phyloP scores from a whole-genome alignment of 2,113 vertebrate species.

The Rhizomys pruinosus region DNA sequence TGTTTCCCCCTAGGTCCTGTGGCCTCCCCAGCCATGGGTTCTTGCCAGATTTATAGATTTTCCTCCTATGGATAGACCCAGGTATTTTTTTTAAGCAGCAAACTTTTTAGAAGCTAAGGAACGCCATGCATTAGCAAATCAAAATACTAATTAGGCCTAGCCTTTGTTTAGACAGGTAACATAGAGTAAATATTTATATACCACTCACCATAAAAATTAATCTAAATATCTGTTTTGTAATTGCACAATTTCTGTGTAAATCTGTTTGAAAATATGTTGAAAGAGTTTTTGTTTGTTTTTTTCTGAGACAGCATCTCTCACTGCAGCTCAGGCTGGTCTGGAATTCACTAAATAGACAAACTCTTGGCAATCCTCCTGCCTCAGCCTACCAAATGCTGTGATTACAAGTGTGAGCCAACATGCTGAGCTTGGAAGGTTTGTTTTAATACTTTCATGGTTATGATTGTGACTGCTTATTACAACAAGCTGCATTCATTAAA shows the following conservation, averaged over 20 bases:
- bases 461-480: background rate
- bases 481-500: slow-evolving; percentile 18
- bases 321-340: background rate
- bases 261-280: slow-evolving; percentile 9
- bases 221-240: background rate
- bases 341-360: background rate
- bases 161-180: slow-evolving; percentile 7
- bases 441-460: slow-evolving; percentile 24
- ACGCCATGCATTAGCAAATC: background rate
- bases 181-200: slow-evolving; percentile 8
- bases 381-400: background rate
- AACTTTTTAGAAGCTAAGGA: slow-evolving; percentile 36
- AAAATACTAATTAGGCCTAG: background rate
- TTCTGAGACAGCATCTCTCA: background rate
- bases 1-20: too few species aligned
- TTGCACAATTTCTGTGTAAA: slow-evolving; percentile 25
- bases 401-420: background rate
- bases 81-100: slow-evolving; percentile 33
- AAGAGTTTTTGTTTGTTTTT: background rate
- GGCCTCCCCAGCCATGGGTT: too few species aligned
- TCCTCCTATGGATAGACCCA: background rate
- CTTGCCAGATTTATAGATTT: background rate
- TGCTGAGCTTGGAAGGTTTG: background rate
- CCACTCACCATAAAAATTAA: background rate
- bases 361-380: too few species aligned